Evolutionary conservation across 2,797 vertebrate species (phyloP).

Genomic region (Euphonia xanthogaster): DNA sequence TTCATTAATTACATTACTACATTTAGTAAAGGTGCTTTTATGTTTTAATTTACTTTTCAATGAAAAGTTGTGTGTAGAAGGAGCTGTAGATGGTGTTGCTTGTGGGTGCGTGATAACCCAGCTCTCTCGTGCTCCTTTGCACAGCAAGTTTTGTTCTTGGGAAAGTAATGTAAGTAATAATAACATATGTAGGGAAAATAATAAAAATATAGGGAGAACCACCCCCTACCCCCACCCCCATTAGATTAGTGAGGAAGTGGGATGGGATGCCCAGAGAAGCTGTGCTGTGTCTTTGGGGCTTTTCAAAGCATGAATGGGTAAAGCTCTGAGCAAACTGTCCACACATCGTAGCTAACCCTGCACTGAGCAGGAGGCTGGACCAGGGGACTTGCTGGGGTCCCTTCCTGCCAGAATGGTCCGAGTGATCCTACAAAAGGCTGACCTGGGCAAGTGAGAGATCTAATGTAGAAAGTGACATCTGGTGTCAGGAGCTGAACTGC

Average conservation of each 20-base stretch:
- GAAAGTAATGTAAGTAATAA: not conserved
- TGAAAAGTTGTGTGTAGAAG: not conserved
- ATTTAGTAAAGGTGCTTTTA: not conserved
- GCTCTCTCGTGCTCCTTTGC: not conserved
- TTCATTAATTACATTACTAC: not conserved
- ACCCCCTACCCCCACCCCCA: fast-evolving
- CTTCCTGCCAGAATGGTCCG: fast-evolving
- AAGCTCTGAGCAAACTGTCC: not conserved
- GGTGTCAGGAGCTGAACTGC: not conserved
- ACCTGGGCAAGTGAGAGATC: not conserved
- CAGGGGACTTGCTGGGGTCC: not conserved
- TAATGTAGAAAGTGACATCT: constrained; percentile 22
- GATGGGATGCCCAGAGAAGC: not conserved
- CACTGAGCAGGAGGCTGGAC: not conserved
- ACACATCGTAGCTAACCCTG: not conserved
- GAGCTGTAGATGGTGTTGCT: not conserved
- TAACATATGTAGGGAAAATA: not conserved
- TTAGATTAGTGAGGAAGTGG: not conserved
- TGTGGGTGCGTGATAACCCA: not conserved
- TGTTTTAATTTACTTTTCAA: not conserved
- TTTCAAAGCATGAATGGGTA: not conserved
- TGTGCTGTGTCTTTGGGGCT: not conserved
- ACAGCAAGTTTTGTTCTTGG: not conserved
- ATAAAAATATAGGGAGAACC: not conserved
- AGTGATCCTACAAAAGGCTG: not conserved